Evolutionary conservation across 2,113 vertebrate species (phyloP).

Genomic region (Oncorhynchus mykiss): DNA sequence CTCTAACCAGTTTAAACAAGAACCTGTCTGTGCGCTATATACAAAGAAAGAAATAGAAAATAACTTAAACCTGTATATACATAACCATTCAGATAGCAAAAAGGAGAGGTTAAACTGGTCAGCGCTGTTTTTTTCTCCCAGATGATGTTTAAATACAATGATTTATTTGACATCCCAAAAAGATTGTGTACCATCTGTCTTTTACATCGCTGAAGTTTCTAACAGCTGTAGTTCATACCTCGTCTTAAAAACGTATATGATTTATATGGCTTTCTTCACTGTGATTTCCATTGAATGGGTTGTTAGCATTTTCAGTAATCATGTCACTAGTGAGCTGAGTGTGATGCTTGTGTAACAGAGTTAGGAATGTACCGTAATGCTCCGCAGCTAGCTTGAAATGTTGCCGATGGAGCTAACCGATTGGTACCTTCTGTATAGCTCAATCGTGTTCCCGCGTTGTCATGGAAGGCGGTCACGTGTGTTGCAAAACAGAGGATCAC

Average conservation of each 20-base stretch:
- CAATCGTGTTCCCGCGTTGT: too few relatives aligned
- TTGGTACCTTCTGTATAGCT: too few relatives aligned
- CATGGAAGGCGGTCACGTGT: too few relatives aligned
- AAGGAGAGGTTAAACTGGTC: conserved; percentile 61
- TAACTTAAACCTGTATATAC: conserved; percentile 76
- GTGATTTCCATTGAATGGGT: conserved; percentile 15
- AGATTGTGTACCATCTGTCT: conserved; percentile 4
- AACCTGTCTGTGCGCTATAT: conserved; percentile 48
- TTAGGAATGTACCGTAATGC: too few relatives aligned
- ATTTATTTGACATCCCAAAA: not conserved
- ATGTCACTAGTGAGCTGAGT: conserved; percentile 53
- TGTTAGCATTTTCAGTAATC: conserved; percentile 37
- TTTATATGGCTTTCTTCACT: conserved; percentile 11
- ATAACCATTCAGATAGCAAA: conserved; percentile 61
- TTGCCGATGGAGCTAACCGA: too few relatives aligned
- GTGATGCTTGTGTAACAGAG: not conserved
- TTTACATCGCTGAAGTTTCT: not conserved
- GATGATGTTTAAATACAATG: not conserved
- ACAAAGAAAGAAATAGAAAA: conserved; percentile 60
- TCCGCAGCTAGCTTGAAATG: too few relatives aligned
- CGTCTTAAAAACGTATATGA: conserved; percentile 9
- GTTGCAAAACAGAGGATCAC: too few relatives aligned
- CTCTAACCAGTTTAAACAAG: conserved; percentile 42
- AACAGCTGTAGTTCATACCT: not conserved
- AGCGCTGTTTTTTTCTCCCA: conserved; percentile 32